These are phyloP conservation scores for Baronia brevicornis DNA, from an alignment of 2,888 invertebrate genomes.

Conservation along the genomic window DNA sequence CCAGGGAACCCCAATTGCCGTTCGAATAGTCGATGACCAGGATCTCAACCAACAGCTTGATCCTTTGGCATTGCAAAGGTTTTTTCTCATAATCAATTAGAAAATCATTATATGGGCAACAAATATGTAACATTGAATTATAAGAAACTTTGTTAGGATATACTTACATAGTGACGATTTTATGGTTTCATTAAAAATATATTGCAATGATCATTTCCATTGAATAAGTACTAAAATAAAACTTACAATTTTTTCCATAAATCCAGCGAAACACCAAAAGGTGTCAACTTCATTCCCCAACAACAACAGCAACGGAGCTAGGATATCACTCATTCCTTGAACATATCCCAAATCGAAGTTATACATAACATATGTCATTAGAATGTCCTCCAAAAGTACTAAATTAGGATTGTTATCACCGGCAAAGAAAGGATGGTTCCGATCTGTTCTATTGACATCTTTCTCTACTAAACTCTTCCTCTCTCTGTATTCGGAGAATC, in stretches of 20 bases:
- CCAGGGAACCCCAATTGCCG: too few relatives aligned
- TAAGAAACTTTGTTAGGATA: too few relatives aligned
- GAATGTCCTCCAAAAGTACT: constrained; percentile 88
- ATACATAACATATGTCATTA: constrained; percentile 99
- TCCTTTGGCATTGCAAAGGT: too few relatives aligned
- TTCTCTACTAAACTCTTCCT: constrained; percentile 96
- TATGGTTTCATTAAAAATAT: not conserved
- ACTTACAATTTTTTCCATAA: constrained; percentile 95
- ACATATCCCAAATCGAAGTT: constrained; percentile 98
- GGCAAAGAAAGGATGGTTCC: constrained; percentile 92
- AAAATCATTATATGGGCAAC: too few relatives aligned
- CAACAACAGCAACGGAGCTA: constrained; percentile 93
- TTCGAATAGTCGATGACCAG: too few relatives aligned
- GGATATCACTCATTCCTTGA: constrained; percentile 97
- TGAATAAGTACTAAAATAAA: constrained; percentile 11
- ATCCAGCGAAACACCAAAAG: constrained; percentile 99
- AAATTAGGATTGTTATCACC: constrained; percentile 95
- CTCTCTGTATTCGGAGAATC: constrained; percentile 90
- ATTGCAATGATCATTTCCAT: not conserved
- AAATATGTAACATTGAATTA: too few relatives aligned
- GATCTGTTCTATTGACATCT: constrained; percentile 96
- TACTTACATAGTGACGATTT: too few relatives aligned
- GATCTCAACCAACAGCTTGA: too few relatives aligned
- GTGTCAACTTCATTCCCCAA: constrained; percentile 96
- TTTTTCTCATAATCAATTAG: too few relatives aligned